phyloP scores from a whole-genome alignment of 2,797 vertebrate genomes.

The Cichlasoma orientale region DNA sequence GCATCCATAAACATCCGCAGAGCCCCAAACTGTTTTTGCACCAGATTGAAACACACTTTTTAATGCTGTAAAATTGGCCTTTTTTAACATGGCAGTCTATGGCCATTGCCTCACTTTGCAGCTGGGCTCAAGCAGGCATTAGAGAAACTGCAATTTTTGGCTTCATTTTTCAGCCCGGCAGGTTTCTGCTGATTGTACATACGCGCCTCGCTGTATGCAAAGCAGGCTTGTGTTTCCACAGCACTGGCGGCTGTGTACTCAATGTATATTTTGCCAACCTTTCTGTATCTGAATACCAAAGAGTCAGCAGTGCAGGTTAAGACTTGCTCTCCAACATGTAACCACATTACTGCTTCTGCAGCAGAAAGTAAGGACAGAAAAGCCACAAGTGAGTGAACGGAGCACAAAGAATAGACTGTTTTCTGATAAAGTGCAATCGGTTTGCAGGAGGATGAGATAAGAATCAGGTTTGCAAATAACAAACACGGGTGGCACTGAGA shows the following conservation, averaged over 20 bases:
- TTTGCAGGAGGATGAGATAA: neutral
- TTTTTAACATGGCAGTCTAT: too few species aligned
- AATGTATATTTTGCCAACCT: neutral
- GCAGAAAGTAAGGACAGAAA: neutral
- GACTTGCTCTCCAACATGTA: slow-evolving; percentile 1
- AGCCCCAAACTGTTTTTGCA: too few species aligned
- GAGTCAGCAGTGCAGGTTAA: neutral
- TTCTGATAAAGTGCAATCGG: neutral
- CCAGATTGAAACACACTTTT: too few species aligned
- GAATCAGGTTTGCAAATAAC: neutral
- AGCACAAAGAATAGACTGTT: neutral
- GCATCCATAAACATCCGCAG: too few species aligned
- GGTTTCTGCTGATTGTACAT: neutral
- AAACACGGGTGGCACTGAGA: neutral
- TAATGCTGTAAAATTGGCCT: too few species aligned
- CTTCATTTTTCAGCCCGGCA: accelerated
- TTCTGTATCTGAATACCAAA: neutral
- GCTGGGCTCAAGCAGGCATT: neutral
- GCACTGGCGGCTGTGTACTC: neutral
- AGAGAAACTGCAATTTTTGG: neutral
- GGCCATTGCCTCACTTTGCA: too few species aligned
- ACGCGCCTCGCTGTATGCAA: neutral
- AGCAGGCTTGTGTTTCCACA: neutral
- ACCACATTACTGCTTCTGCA: neutral
- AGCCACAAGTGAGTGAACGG: neutral